Conservation (phyloP, 2,797 vertebrate genomes). For the Diplodus puntazzo region DNA sequence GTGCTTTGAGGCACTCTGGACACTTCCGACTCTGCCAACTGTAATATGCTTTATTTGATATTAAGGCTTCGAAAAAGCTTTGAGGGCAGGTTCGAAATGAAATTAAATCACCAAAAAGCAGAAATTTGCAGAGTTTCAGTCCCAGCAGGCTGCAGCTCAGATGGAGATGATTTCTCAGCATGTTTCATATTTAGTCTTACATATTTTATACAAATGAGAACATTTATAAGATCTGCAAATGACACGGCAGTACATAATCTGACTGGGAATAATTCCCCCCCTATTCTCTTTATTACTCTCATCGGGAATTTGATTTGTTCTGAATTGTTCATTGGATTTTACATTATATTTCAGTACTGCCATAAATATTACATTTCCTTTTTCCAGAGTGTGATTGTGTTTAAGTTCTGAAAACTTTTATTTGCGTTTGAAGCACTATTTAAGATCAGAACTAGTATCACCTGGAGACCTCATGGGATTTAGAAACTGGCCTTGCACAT, state of each 20-base stretch:
- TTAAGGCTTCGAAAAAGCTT: constrained; percentile 39
- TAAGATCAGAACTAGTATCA: too few species aligned
- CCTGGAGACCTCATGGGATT: too few species aligned
- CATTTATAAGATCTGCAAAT: constrained; percentile 7
- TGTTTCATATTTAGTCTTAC: constrained; percentile 1
- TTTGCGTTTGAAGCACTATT: background rate
- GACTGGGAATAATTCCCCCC: background rate
- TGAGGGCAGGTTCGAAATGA: constrained; percentile 17
- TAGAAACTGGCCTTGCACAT: too few species aligned
- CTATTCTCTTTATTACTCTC: background rate
- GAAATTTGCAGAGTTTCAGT: background rate
- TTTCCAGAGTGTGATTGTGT: background rate
- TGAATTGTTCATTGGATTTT: background rate
- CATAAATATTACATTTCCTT: background rate
- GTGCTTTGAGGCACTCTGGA: background rate
- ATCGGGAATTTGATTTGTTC: too few species aligned
- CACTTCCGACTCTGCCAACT: background rate
- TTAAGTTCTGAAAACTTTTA: background rate
- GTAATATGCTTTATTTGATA: constrained; percentile 6
- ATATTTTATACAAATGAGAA: constrained; percentile 18
- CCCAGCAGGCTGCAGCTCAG: constrained; percentile 2
- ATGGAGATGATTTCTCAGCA: background rate
- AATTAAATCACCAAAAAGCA: constrained; percentile 25
- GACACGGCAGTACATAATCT: background rate
- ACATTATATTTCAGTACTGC: too few species aligned